phyloP scores from a whole-genome alignment of 2,888 invertebrate species.

The Hirtodrosophila duncani region DNA sequence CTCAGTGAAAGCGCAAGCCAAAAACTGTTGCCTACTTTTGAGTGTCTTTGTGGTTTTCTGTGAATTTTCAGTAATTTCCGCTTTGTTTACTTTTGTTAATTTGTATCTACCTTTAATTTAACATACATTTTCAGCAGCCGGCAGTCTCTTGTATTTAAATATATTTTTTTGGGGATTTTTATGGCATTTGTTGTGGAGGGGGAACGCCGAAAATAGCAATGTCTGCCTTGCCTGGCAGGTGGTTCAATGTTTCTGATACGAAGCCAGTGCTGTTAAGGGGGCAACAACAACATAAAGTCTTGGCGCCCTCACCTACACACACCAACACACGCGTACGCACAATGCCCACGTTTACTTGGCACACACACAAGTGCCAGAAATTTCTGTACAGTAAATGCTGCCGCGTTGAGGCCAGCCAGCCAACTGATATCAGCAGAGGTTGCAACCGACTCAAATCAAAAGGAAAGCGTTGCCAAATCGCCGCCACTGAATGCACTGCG shows the following conservation, averaged over 20 bases:
- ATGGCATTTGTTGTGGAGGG: not conserved
- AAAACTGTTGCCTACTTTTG: constrained; percentile 57
- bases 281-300: constrained; percentile 53
- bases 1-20: constrained; percentile 32
- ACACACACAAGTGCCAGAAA: constrained; percentile 16
- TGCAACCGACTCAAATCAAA: not conserved
- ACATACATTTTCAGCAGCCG: constrained; percentile 9
- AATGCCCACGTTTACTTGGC: no score
- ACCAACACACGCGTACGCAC: constrained; percentile 8
- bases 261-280: constrained; percentile 38
- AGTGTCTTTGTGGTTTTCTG: constrained; percentile 35
- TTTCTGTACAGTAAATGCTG: constrained; percentile 31
- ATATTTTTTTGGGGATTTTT: constrained; percentile 4
- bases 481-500: constrained; percentile 13
- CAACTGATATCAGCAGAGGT: constrained; percentile 52
- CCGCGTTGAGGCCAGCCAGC: constrained; percentile 54
- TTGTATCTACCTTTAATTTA: no score
- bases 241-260: constrained; percentile 30
- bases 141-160: not conserved
- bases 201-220: constrained; percentile 28
- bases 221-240: constrained; percentile 35
- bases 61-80: constrained; percentile 3
- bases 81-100: constrained; percentile 28
- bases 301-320: constrained; percentile 51
- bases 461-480: constrained; percentile 46